Base-by-base conservation (phyloP, 2,888 invertebrate genomes). In the Psococerastis gibbosa region DNA sequence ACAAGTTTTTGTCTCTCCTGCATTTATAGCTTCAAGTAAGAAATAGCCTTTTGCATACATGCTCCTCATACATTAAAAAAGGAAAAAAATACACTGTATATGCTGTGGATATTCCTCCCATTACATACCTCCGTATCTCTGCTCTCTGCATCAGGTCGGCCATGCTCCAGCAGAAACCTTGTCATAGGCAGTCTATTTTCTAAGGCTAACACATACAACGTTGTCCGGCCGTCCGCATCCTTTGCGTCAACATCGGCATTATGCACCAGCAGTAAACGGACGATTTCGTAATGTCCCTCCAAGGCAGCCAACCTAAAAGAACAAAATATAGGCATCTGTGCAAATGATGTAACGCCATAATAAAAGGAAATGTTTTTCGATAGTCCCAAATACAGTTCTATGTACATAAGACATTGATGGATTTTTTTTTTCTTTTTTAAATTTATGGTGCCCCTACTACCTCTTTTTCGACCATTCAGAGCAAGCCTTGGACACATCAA, bases 201-300 rank as follows among this genome's bases (percentile, higher is more conserved):
- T 50, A 89, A 64, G 3, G 92, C 88, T 43, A 94, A 67, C 44
- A 92, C 83, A 60, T 95, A 94, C 20, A 95, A 67, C 0, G 91
- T 88, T 54, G 87, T 87, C 38, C 94, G 70, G 0, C 88, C 81
- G 61, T 95, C 94, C 0, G 91, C 87, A 63, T 94, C 94, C 56
- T 81, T 73, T 32, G 85, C 79, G 61, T 91, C 83, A 2, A 81
- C 74, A 61, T 88, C 87, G 4, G 88, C 85, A 42, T 80, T 78
- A 52, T 78, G 73, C 42, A 71, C 61, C 42, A 79, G 60, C 43
- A 92, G 64, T 42, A 78, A 67, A 41, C 72, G 67, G 2, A 80
- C 80, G 2, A 78, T 73, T 49, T 83, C 81, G 60, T 83, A 76
- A 60, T 92, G 84, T 0, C 88, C 82, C 57, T 84, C 84, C 15